phyloP scores from a whole-genome alignment of 2,113 vertebrate species.

The Mirounga angustirostris region DNA sequence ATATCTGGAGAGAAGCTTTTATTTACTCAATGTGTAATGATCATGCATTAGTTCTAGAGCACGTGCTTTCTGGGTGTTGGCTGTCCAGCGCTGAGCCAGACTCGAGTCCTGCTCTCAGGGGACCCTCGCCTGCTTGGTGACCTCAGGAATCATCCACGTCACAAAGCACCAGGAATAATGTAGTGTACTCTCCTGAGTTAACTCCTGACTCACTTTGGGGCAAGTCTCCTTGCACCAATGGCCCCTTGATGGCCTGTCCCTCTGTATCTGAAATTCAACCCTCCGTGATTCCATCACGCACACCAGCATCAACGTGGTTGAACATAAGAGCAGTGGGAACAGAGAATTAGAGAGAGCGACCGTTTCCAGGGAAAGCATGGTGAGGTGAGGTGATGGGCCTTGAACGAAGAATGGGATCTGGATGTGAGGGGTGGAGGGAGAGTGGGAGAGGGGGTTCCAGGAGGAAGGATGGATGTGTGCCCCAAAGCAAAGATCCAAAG shows the following conservation, averaged over 20 bases:
- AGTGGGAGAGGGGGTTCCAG: accelerated
- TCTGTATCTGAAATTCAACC: neutral
- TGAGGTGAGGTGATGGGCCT: neutral
- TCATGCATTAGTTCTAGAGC: accelerated
- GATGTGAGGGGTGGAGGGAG: neutral
- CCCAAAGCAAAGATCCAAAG: neutral
- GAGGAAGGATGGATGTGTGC: neutral
- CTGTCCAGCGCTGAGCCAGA: accelerated
- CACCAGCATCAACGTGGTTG: accelerated
- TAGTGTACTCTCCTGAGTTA: neutral
- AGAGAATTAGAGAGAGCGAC: neutral
- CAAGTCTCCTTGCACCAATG: neutral
- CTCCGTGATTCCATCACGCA: accelerated
- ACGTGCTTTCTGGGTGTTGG: neutral
- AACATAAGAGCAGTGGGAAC: neutral
- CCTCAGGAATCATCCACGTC: neutral
- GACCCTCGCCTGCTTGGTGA: neutral
- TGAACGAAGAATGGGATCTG: neutral
- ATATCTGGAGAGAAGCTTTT: neutral
- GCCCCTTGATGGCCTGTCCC: neutral
- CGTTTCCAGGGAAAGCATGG: neutral
- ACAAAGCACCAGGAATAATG: neutral
- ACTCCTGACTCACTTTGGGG: too few relatives aligned
- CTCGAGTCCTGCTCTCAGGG: neutral
- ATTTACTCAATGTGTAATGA: accelerated